Conservation (phyloP, 2,113 vertebrate genomes). For the Triplophysa tibetana region DNA sequence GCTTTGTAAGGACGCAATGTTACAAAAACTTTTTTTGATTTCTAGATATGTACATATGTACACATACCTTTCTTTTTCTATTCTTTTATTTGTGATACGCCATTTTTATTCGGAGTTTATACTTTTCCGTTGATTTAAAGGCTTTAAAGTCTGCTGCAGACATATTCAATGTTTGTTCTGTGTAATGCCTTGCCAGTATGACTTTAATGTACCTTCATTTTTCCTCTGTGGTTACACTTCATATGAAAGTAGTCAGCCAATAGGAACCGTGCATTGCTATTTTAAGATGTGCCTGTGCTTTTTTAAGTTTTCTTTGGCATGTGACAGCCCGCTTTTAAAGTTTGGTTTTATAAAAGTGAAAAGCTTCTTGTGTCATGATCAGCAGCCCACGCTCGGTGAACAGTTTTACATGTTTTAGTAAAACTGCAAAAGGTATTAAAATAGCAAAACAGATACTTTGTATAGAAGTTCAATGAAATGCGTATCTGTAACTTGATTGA, state of each 20-base stretch:
- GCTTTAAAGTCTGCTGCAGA: conserved; percentile 20
- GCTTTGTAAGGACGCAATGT: no score
- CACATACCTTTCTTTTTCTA: no score
- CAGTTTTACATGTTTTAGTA: conserved; percentile 52
- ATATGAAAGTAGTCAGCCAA: conserved; percentile 56
- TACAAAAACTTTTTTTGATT: no score
- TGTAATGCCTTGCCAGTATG: conserved; percentile 13
- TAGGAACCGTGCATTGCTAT: conserved; percentile 64
- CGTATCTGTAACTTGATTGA: no score
- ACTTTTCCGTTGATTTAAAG: background rate
- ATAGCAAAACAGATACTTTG: background rate
- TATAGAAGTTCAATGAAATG: no score
- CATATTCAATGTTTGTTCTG: conserved; percentile 29
- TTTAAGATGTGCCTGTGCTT: conserved; percentile 60
- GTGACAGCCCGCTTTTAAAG: conserved; percentile 49
- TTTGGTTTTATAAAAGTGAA: conserved; percentile 56
- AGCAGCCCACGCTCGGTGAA: conserved; percentile 58
- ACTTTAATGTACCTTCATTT: conserved; percentile 64
- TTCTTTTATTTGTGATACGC: background rate
- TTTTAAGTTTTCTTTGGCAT: conserved; percentile 72
- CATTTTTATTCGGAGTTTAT: background rate
- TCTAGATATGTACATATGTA: no score
- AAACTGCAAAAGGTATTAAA: conserved; percentile 49
- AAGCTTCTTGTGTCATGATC: conserved; percentile 62
- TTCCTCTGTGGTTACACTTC: conserved; percentile 57